Base-by-base conservation (phyloP, 2,888 invertebrate species). In the Corythucha ciliata region DNA sequence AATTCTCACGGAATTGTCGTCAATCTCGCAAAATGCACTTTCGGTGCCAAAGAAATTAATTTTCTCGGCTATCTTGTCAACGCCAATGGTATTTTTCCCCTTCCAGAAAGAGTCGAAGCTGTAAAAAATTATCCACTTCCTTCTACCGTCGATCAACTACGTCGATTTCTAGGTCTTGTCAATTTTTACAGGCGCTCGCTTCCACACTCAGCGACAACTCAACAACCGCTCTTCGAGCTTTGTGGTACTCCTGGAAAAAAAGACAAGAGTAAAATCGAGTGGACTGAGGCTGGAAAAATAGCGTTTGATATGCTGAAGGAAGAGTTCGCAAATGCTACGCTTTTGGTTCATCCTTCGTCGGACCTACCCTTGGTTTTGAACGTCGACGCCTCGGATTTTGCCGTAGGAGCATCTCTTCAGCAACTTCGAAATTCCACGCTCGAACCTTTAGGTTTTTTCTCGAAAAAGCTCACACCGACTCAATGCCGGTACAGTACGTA, bases 391-490 rank as follows among this genome's bases (percentile, higher is more conserved):
- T 69, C 68, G 0, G 65, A 68, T 33, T 51, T 29, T 1, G 63
- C 68, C 2, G 62, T 68, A 3, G 69, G 69, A 1, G 67, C 66
- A 2, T 64, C 62, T 0, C 45, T 70, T 8, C 66, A 70, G 46
- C 69, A 69, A 54, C 24, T 48, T 25, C 4, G 20, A 2, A 14
- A 54, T 8, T 18, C 36, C 5, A 6, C 20, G 5, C 33, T 29
- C 16, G 27, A 50, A 46, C 58, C 58, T 29, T 24, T 58, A 6
- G 52, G 51, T 24, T 58, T 56, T 33, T 58, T 54, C 33, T 58
- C 56, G 7, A 41, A 45, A 36, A 52, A 49, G 21, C 41, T 58
- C 2, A 27, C 42, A 7, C 10, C 20, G 1, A 33, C 54, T 20
- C 49, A 59, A 24, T 8, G 16, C 22, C 36, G 45, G 26, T 58